phyloP scores from a whole-genome alignment of 2,888 invertebrate species.

The Ctena decussata region DNA sequence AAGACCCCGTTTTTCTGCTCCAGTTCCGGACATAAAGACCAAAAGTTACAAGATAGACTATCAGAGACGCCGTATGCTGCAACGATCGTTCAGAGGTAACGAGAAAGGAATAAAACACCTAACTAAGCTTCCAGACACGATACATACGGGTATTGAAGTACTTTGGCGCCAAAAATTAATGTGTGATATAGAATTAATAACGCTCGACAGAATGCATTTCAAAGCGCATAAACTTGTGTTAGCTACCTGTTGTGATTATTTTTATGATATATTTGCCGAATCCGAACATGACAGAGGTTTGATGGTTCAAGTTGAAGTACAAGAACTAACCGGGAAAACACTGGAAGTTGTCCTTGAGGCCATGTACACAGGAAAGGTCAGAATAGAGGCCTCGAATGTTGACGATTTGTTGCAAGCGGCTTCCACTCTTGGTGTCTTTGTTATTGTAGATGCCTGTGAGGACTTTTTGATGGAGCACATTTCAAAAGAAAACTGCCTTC shows the following conservation, averaged over 20 bases:
- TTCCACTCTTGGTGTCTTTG: slow-evolving; percentile 65
- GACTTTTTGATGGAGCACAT: slow-evolving; percentile 70
- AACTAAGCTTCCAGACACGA: slow-evolving; percentile 60
- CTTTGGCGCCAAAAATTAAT: slow-evolving; percentile 75
- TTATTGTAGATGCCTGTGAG: slow-evolving; percentile 74
- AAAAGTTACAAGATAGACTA: slow-evolving; percentile 54
- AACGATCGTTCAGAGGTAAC: slow-evolving; percentile 56
- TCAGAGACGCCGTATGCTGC: slow-evolving; percentile 38
- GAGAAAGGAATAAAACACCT: slow-evolving; percentile 56
- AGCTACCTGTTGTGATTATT: slow-evolving; percentile 76
- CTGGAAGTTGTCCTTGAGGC: slow-evolving; percentile 70
- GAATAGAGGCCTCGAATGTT: slow-evolving; percentile 69
- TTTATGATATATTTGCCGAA: slow-evolving; percentile 71
- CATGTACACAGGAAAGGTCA: slow-evolving; percentile 77
- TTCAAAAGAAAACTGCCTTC: slow-evolving; percentile 71
- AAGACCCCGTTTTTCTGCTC: background rate
- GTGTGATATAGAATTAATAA: slow-evolving; percentile 73
- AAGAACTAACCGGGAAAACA: slow-evolving; percentile 60
- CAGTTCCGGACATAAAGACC: background rate
- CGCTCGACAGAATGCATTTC: slow-evolving; percentile 55
- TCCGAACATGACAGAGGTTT: slow-evolving; percentile 22
- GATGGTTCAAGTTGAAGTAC: slow-evolving; percentile 56
- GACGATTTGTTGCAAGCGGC: slow-evolving; percentile 71
- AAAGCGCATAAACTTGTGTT: slow-evolving; percentile 73
- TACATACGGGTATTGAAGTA: slow-evolving; percentile 75